Base-by-base conservation (phyloP, 2,888 invertebrate genomes). In the Drosophila austrosaltans region DNA sequence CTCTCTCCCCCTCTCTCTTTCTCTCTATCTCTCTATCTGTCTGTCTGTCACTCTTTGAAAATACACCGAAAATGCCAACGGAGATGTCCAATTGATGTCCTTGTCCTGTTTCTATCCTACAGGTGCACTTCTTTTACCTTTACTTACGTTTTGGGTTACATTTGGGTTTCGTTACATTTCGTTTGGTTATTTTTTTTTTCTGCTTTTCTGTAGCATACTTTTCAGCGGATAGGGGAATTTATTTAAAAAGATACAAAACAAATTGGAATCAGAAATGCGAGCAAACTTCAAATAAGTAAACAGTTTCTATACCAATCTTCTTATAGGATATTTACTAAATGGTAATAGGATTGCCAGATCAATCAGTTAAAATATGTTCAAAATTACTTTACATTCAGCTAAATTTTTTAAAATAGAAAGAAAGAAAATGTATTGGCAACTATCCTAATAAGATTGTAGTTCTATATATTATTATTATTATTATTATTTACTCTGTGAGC, bases 331-430 rank as follows among this genome's bases (percentile, higher is more conserved):
- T 44, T 44, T 44, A 44, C 44, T 16, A 16, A n/a, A 44, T 44
- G 44, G 20, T 36, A 36, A 36, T 36, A 36, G 36, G 36, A 36
- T 36, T 36, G 7, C 36, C 16, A 16, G 44, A 16, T 6, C n/a
- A 44, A 58, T 58, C 53, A 71, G 63, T 57, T 57, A 44, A 70
- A 71, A 70, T 71, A 63, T 71, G 71, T 57, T 58, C 42, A 62
- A 40, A 30, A 36, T 16, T 71, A 22, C n/a, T 32, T 32, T 5
- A 16, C 62, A 32, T 39, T 44, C 8, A 30, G 30, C 5, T 30
- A 0, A 36, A 36, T 36, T 36, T 2, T 36, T 10, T 8, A 3
- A 32, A 32, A 7, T 6, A 36, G 8, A 36, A 8, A 8, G 8
- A 36, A 36, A 36, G 36, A 36, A 8, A 8, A 36, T 8, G 1